Conservation (phyloP, 2,888 invertebrate genomes). For the Dorcus hopei region DNA sequence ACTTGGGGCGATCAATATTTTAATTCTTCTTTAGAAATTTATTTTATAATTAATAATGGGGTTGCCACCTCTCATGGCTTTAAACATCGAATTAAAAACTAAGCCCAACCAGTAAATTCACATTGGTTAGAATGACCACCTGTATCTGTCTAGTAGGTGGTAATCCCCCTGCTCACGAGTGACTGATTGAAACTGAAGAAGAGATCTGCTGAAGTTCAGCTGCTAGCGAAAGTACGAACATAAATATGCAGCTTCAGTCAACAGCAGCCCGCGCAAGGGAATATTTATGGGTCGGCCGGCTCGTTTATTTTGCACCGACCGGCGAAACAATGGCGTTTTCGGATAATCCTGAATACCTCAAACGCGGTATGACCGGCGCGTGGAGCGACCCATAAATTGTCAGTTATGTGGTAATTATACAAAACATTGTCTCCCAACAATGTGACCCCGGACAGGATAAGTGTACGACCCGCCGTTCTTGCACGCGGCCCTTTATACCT, state of each 20-base stretch:
- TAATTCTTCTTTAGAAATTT: no score
- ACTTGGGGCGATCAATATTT: no score
- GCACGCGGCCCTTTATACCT: conserved; percentile 8
- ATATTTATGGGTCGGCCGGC: conserved; percentile 31
- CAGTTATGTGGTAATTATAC: conserved; percentile 44
- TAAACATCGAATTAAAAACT: no score
- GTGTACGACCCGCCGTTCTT: conserved; percentile 21
- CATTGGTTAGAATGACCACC: no score
- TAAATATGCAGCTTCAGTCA: conserved; percentile 34
- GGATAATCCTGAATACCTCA: conserved; percentile 38
- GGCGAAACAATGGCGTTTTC: conserved; percentile 33
- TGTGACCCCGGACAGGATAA: conserved; percentile 34
- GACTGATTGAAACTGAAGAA: no score
- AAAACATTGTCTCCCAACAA: conserved; percentile 42
- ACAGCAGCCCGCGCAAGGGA: conserved; percentile 25
- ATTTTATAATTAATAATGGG: no score
- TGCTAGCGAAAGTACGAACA: conserved; percentile 25
- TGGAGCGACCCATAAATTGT: conserved; percentile 38
- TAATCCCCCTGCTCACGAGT: no score
- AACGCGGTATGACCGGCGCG: conserved; percentile 35
- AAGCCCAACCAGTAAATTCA: no score
- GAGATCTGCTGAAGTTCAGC: not conserved
- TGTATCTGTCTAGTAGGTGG: no score
- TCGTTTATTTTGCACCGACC: conserved; percentile 32
- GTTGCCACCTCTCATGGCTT: no score